A percentile compares a stretch with the other conserved stretches of the same genome.
phyloP scores from a whole-genome alignment of 2,888 invertebrate species.

The Apamea anceps region DNA sequence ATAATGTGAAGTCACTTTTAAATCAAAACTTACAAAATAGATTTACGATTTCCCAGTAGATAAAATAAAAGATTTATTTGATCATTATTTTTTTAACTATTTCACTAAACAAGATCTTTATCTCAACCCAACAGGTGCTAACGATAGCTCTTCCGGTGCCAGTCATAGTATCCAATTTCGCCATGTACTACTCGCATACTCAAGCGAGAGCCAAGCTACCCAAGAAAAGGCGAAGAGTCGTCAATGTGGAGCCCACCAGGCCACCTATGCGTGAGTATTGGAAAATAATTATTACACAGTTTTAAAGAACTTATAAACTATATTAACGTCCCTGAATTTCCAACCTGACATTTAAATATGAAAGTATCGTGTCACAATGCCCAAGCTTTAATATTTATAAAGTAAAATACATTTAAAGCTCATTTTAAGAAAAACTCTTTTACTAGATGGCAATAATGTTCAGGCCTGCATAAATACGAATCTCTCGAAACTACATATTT shows the following conservation, averaged over 20 bases:
- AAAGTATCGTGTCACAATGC: too few relatives aligned
- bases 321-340: not conserved
- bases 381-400: not conserved
- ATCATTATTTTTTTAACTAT: not conserved
- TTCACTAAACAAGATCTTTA: not conserved
- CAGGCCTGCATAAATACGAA: not conserved
- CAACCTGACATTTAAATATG: not conserved
- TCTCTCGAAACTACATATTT: not conserved
- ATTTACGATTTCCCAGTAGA: not conserved
- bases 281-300: not conserved
- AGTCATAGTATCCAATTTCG: conserved; percentile 99
- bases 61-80: not conserved
- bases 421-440: not conserved
- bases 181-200: conserved; percentile 98
- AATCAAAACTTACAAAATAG: not conserved
- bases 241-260: conserved; percentile 98
- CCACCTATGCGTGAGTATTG: conserved; percentile 90
- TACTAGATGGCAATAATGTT: not conserved
- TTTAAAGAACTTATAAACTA: not conserved
- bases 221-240: conserved; percentile 98
- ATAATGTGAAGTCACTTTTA: not conserved
- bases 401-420: not conserved
- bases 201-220: conserved; percentile 99
- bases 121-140: conserved; percentile 87
- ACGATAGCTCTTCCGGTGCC: conserved; percentile 99